Percentiles rank a stretch among this genome's conserved stretches.
These are phyloP conservation scores for Apodemia mormo DNA, from an alignment of 2,888 invertebrate species.

Conservation along the genomic window DNA sequence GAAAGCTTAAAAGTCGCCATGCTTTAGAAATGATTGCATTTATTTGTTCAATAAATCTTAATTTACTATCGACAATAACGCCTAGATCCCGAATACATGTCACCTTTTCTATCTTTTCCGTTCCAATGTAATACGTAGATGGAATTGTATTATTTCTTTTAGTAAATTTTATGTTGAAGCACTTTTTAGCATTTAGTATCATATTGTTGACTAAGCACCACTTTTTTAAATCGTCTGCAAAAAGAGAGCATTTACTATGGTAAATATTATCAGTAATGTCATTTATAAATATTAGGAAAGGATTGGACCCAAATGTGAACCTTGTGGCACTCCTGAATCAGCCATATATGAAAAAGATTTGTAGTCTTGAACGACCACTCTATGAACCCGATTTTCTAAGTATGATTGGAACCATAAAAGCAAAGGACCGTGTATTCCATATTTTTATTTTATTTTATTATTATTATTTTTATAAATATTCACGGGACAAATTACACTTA, in stretches of 20 bases:
- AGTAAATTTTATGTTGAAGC: slow-evolving; percentile 9
- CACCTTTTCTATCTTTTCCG: not conserved
- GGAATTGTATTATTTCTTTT: not conserved
- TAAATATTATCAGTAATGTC: too few species aligned
- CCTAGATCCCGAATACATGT: not conserved
- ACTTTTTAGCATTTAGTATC: not conserved
- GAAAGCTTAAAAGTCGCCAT: not conserved
- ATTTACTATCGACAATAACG: not conserved
- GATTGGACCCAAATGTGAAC: slow-evolving; percentile 1
- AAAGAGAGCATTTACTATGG: too few species aligned
- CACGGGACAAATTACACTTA: too few species aligned
- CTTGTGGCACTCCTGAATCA: too few species aligned
- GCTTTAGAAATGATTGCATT: not conserved
- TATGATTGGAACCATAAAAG: slow-evolving; percentile 8
- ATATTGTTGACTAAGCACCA: not conserved
- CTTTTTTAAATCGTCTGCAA: not conserved
- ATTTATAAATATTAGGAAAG: slow-evolving; percentile 12
- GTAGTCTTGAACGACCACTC: not conserved
- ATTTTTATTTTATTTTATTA: too few species aligned
- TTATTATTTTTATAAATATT: too few species aligned
- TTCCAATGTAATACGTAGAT: not conserved
- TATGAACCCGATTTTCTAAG: not conserved
- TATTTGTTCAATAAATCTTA: not conserved
- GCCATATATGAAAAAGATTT: not conserved
- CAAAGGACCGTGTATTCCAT: not conserved